Conservation (phyloP, 1,140 invertebrate species). For the Zaprionus ghesquierei region DNA sequence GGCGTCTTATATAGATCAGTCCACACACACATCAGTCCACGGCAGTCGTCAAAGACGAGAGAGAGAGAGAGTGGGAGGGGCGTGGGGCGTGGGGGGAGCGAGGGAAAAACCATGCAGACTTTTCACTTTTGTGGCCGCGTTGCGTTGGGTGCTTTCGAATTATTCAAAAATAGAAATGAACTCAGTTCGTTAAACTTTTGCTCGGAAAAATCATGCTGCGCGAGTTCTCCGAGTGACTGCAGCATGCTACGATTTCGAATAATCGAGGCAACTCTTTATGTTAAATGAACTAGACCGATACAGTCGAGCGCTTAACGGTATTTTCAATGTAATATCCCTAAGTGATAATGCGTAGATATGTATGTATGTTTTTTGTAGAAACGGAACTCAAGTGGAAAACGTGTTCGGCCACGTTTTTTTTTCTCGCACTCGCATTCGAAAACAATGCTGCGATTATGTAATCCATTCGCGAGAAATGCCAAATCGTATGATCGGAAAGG, state of each 20-base stretch:
- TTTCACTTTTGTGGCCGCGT: conserved; percentile 61
- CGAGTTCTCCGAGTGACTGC: neutral
- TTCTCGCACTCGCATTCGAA: conserved; percentile 27
- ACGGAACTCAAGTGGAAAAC: conserved; percentile 59
- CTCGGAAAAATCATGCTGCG: conserved; percentile 66
- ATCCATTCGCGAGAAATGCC: conserved; percentile 34
- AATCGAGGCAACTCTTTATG: neutral
- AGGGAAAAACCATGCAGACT: conserved; percentile 66
- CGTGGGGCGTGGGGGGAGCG: no score
- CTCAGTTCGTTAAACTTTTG: conserved; percentile 83
- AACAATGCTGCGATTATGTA: conserved; percentile 67
- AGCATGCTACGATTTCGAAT: conserved; percentile 27
- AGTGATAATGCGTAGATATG: conserved; percentile 5
- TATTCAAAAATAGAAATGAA: conserved; percentile 83
- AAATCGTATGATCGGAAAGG: conserved; percentile 29
- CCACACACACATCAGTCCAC: conserved; percentile 3
- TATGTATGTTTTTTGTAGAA: neutral
- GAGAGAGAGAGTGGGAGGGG: neutral
- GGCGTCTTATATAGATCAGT: conserved; percentile 58
- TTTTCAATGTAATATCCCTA: conserved; percentile 36
- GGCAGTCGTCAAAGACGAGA: neutral
- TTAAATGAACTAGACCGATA: neutral
- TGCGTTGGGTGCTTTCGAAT: conserved; percentile 62
- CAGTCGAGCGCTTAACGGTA: conserved; percentile 25
- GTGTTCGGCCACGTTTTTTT: conserved; percentile 69